Percentiles rank a stretch among this genome's conserved stretches.
Evolutionary conservation across 2,888 invertebrate species (phyloP).

Genomic region (Parnassius orleans): DNA sequence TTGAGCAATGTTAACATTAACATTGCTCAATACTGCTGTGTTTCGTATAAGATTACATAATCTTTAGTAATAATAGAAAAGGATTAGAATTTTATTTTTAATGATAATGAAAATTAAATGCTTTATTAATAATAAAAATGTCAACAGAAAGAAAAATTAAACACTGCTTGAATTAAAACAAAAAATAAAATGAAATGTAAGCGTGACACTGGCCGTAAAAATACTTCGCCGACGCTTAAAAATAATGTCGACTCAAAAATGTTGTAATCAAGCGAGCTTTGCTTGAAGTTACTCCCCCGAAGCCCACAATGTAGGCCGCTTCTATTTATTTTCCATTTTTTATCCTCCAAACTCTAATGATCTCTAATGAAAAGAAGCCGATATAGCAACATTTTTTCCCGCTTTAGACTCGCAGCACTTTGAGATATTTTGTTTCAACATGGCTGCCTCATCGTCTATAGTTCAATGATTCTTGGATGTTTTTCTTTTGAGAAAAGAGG

Average conservation of each 20-base stretch:
- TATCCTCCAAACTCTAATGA: slow-evolving; percentile 70
- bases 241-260: slow-evolving; percentile 32
- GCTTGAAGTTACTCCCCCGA: slow-evolving; percentile 38
- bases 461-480: slow-evolving; percentile 35
- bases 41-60: too few relatives aligned
- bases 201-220: slow-evolving; percentile 9
- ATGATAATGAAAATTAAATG: too few relatives aligned
- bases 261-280: slow-evolving; percentile 28
- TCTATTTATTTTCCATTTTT: slow-evolving; percentile 67
- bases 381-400: slow-evolving; percentile 51
- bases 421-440: slow-evolving; percentile 52
- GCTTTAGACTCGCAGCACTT: slow-evolving; percentile 30
- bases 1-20: too few relatives aligned
- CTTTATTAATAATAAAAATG: not conserved
- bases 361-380: slow-evolving; percentile 71
- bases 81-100: too few relatives aligned
- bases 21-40: too few relatives aligned
- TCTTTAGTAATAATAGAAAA: too few relatives aligned
- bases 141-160: not conserved
- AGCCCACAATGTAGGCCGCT: slow-evolving; percentile 47
- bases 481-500: slow-evolving; percentile 15
- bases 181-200: slow-evolving; percentile 9
- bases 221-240: slow-evolving; percentile 6
- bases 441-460: slow-evolving; percentile 54
- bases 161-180: not conserved